These are phyloP conservation scores for Papilio elwesi DNA, from an alignment of 2,888 invertebrate species.

Conservation along the genomic window DNA sequence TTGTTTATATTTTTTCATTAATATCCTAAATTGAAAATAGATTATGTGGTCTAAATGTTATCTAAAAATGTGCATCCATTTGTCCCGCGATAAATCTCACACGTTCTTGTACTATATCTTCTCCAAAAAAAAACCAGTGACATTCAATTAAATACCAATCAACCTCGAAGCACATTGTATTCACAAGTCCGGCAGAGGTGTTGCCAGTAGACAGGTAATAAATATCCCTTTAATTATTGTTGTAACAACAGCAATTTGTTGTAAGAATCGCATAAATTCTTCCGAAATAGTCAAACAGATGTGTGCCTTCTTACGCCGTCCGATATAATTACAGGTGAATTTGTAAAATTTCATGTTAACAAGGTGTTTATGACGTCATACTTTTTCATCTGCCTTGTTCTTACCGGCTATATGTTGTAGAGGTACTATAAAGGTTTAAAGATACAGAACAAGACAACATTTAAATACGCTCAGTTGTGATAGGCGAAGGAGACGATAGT, in stretches of 20 bases:
- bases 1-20: too few species aligned
- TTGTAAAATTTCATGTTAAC: slow-evolving; percentile 65
- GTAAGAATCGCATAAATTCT: slow-evolving; percentile 45
- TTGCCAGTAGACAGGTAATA: slow-evolving; percentile 26
- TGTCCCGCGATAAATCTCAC: not conserved
- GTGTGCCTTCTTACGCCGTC: slow-evolving; percentile 56
- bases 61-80: too few species aligned
- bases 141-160: slow-evolving; percentile 44
- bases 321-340: slow-evolving; percentile 76
- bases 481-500: too few species aligned
- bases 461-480: too few species aligned
- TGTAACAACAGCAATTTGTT: slow-evolving; percentile 47
- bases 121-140: slow-evolving; percentile 21
- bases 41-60: too few species aligned
- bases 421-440: too few species aligned
- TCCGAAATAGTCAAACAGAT: slow-evolving; percentile 58
- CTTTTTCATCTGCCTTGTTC: slow-evolving; percentile 50
- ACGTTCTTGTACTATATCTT: slow-evolving; percentile 1
- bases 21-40: too few species aligned
- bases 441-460: too few species aligned
- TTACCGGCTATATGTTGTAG: too few species aligned
- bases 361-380: slow-evolving; percentile 60
- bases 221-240: slow-evolving; percentile 34
- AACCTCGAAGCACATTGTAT: not conserved
- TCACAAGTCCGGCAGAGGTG: slow-evolving; percentile 17